Conservation (phyloP, 1,140 invertebrate genomes). For the Trichogramma pretiosum region DNA sequence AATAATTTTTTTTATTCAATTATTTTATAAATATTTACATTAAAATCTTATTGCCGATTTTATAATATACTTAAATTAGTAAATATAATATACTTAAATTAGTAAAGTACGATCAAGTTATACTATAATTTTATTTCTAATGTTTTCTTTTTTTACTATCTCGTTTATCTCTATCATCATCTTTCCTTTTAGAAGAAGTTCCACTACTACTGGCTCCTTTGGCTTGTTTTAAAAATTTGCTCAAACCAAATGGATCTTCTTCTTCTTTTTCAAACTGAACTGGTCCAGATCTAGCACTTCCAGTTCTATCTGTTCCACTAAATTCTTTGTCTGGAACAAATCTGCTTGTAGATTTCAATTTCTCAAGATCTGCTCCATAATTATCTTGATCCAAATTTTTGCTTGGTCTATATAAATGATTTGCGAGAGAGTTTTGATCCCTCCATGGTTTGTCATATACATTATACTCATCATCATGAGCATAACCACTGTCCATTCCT, state of each 20-base stretch:
- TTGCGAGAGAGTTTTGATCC: slow-evolving; percentile 69
- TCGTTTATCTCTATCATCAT: slow-evolving; percentile 33
- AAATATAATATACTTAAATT: no score
- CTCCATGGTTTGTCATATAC: slow-evolving; percentile 96
- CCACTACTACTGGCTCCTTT: slow-evolving; percentile 67
- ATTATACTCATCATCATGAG: slow-evolving; percentile 95
- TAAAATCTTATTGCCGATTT: no score
- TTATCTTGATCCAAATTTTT: slow-evolving; percentile 83
- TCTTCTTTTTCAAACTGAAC: slow-evolving; percentile 92
- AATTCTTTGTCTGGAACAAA: slow-evolving; percentile 97
- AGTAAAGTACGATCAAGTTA: no score
- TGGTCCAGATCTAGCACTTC: slow-evolving; percentile 70
- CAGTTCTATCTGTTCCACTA: slow-evolving; percentile 71
- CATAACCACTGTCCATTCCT: slow-evolving; percentile 95
- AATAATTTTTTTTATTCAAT: no score
- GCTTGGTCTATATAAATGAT: slow-evolving; percentile 86
- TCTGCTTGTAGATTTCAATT: slow-evolving; percentile 78
- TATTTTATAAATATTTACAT: no score
- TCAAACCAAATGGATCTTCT: slow-evolving; percentile 94
- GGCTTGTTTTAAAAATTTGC: slow-evolving; percentile 95
- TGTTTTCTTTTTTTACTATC: slow-evolving; percentile 10
- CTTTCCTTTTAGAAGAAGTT: slow-evolving; percentile 39
- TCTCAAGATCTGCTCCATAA: slow-evolving; percentile 79
- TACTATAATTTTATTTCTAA: no score
- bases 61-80: no score